phyloP scores from a whole-genome alignment of 2,888 invertebrate species.

The Acholoe squamosa region DNA sequence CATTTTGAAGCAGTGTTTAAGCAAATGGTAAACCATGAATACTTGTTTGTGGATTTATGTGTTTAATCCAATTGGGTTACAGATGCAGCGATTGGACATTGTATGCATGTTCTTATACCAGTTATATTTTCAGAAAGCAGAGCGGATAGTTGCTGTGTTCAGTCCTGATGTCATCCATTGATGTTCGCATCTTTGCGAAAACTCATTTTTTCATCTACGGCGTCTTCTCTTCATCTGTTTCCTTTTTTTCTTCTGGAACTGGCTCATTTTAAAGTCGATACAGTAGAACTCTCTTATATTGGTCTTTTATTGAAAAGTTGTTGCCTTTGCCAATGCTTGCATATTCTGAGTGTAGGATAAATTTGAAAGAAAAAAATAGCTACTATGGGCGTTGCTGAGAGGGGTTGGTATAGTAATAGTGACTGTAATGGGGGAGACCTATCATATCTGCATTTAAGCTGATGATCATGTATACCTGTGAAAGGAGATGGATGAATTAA shows the following conservation, averaged over 20 bases:
- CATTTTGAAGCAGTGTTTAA: background rate
- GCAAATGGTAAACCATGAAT: background rate
- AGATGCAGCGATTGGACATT: constrained; percentile 11
- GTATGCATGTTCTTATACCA: constrained; percentile 23
- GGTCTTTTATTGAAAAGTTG: no score
- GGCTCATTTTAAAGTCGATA: background rate
- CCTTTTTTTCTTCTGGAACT: background rate
- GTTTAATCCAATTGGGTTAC: constrained; percentile 3
- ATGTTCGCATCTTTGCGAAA: constrained; percentile 52
- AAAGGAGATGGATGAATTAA: no score
- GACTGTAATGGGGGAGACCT: no score
- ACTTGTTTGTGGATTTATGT: background rate
- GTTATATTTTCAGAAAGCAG: constrained; percentile 36
- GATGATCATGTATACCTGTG: no score
- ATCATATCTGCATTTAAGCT: no score
- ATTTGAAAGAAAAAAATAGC: no score
- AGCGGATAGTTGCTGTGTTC: constrained; percentile 8
- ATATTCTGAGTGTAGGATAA: no score
- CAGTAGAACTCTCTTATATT: constrained; percentile 15
- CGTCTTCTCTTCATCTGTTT: constrained; percentile 29
- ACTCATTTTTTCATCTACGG: background rate
- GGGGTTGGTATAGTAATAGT: no score
- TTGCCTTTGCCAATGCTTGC: no score
- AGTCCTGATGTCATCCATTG: constrained; percentile 34
- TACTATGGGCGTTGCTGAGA: no score